Base-by-base conservation (phyloP, 2,888 invertebrate genomes). In the Heteropelma amictum region DNA sequence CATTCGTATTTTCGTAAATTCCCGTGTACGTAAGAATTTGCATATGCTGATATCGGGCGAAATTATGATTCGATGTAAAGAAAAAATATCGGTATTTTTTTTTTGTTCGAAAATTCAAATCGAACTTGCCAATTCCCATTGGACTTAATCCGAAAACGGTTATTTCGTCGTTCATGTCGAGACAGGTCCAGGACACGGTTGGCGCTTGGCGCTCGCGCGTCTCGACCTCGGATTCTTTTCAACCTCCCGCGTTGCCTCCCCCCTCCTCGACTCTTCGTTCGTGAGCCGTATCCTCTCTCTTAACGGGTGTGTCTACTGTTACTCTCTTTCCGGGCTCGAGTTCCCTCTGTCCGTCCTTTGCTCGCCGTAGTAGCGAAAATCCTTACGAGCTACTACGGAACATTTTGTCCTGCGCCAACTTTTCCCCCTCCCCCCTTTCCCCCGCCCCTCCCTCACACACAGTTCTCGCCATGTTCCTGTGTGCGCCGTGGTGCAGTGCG, bases 171-270 rank as follows among this genome's bases (percentile, higher is more conserved):
- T 42, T 63, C 63, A 49, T 38, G 53, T 54, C 64, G 67, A 63
- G 58, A 61, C 67, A 68, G 75, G 71, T 76, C 72, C 75, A 72
- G 71, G 71, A 71, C 71, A 58, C 58, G 58, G 26, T 21, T 35
- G 21, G 51, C 54, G 68, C 38, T 21, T 35, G 21, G 51, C 54
- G 68, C 38, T 68, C 58, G 35, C 58, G 28, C 30, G 33, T 61
- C 33, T 60, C 56, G 58, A 58, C 49, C 58, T 51, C 38, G 47
- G 54, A 60, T 60, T 72, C 65, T 58, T 51, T 33, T 38, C 35
- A 26, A n/a, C 51, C 42, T 49, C 35, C 28, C 53, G 42, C 53
- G 26, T 14, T 33, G 56, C 42, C 17, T 8, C 2, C 5, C 40
- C 49, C 42, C 49, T 17, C 72, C 40, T 38, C 19, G 40, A 5